phyloP scores from a whole-genome alignment of 2,113 vertebrate species.

The Myiagra hebetior region DNA sequence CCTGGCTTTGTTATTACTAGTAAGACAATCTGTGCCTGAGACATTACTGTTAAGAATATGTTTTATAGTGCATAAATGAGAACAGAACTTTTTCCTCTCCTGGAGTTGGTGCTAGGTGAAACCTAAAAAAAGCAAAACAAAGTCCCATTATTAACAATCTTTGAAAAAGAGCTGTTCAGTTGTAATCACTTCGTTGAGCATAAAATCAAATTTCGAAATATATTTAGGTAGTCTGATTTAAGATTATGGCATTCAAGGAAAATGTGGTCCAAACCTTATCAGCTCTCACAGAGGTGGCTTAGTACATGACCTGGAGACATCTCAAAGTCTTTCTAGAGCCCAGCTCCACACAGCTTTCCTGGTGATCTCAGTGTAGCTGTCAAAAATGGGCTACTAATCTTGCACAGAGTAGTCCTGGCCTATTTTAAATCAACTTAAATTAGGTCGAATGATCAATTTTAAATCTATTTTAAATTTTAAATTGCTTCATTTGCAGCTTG shows the following conservation, averaged over 20 bases:
- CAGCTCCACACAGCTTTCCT: background rate
- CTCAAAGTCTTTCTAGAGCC: background rate
- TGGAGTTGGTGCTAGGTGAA: background rate
- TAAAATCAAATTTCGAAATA: background rate
- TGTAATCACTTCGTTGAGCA: background rate
- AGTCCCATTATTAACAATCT: background rate
- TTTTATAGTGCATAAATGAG: background rate
- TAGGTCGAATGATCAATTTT: background rate
- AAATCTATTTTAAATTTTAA: background rate
- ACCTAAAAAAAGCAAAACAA: background rate
- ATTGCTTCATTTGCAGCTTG: constrained; percentile 79
- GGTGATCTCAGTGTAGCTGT: background rate
- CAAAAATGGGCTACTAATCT: background rate
- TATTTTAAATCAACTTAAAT: background rate
- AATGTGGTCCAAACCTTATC: background rate
- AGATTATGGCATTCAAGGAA: background rate
- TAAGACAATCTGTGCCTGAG: background rate
- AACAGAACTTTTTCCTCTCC: background rate
- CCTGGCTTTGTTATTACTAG: background rate
- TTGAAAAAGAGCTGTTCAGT: background rate
- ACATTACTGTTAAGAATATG: background rate
- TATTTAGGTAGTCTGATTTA: background rate
- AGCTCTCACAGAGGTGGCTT: background rate
- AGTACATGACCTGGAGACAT: background rate
- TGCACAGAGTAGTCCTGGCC: background rate